Base-by-base conservation (phyloP, 2,113 vertebrate species). In the Archocentrus centrarchus region DNA sequence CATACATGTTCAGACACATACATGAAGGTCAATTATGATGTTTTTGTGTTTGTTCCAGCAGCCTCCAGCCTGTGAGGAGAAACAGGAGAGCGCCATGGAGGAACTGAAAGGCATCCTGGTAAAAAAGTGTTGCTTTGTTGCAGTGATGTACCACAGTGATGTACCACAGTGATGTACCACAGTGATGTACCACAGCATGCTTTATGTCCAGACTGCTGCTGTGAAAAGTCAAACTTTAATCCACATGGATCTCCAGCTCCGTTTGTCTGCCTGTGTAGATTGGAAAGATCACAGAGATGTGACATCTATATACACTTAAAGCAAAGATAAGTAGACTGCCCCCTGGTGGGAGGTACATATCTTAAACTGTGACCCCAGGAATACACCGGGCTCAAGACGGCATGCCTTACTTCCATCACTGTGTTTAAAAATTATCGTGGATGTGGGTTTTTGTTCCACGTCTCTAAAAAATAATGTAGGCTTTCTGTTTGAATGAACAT, bases 31-130 rank as follows among this genome's bases (percentile, higher is more conserved):
- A 9, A 39, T 39, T 39, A 2, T 35, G n/a, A 7, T 89, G 4
- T 88, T 41, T 32, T 6, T 53, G 22, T 15, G 59, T 66, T 63
- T 24, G 7, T 50, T 53, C 15, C 78, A 85, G 80, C 93, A 92
- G 86, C 89, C 87, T 60, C 89, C 84, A 6, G 17, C 39, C 18
- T 63, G 64, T 75, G 96, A 96, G 87, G 95, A 96, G 85, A 96
- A 94, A 30, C 93, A 95, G 88, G 96, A 97, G 82, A 97, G 96
- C n/a, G 96, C 96, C 59, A 97, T 97, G 96, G 96, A 97, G 1
- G 96, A 97, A 35, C 96, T 97, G 61, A 97, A 96, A 88, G 95
- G 96, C 79, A 97, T 97, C 60, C 92, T 97, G 96, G 96, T 97
- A 95, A 88, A 39, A 39, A 70, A 6, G 3, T 2, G 9, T 17